phyloP scores from a whole-genome alignment of 1,140 invertebrate genomes.

The Conus ventricosus region DNA sequence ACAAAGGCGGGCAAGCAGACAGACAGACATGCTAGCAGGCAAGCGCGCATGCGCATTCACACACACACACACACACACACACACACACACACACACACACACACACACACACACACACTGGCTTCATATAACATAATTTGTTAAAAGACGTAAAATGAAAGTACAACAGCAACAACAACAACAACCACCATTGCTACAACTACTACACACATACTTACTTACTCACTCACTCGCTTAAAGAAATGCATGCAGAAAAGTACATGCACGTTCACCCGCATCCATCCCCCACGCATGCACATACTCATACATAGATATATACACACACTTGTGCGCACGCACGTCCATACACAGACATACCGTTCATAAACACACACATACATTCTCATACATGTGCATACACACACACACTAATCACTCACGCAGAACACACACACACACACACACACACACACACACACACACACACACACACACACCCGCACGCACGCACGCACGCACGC shows the following conservation, averaged over 20 bases:
- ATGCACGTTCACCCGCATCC: too few species aligned
- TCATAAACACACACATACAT: constrained; percentile 3
- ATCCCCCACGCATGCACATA: constrained; percentile 1
- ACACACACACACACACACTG: constrained; percentile 16
- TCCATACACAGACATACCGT: too few species aligned
- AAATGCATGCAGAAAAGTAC: too few species aligned
- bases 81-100: constrained; percentile 17
- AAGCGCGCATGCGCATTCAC: neutral
- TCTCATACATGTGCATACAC: constrained; percentile 13
- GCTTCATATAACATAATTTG: neutral
- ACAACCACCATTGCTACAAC: too few species aligned
- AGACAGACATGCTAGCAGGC: neutral
- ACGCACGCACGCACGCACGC: constrained; percentile 5
- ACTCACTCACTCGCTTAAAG: too few species aligned
- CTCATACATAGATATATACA: neutral
- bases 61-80: too few species aligned
- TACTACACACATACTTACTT: too few species aligned
- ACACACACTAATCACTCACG: neutral
- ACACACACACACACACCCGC: neutral
- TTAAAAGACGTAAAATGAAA: too few species aligned
- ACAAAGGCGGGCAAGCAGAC: neutral
- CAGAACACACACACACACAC: too few species aligned
- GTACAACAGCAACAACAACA: too few species aligned
- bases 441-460: constrained; percentile 7
- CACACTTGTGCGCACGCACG: neutral